A percentile compares a stretch with the other conserved stretches of the same genome.
Conservation (phyloP, 2,113 vertebrate species). For the Tenebrosternarchus preto region DNA sequence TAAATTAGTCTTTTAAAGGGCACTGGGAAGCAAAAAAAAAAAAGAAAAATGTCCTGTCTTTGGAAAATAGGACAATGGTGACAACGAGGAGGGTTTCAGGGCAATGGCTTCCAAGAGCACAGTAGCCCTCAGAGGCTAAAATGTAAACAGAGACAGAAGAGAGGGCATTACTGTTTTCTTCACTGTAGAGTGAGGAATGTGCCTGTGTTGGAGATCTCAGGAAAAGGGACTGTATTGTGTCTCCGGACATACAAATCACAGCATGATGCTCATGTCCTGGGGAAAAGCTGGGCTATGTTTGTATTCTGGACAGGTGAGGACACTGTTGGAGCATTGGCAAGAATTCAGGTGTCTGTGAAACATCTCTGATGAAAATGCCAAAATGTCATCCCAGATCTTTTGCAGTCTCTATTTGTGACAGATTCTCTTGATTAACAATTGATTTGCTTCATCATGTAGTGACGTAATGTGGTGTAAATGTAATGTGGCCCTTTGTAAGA, state of each 20-base stretch:
- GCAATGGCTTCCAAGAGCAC: conserved; percentile 28
- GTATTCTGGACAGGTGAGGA: background rate
- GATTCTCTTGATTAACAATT: background rate
- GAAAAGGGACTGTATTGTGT: background rate
- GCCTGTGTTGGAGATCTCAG: background rate
- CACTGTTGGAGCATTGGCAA: background rate
- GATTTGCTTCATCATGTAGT: background rate
- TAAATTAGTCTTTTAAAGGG: conserved; percentile 10
- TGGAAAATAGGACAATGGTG: conserved; percentile 18
- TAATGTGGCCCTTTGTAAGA: background rate
- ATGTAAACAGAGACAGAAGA: conserved; percentile 28
- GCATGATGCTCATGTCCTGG: background rate
- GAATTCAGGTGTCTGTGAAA: background rate
- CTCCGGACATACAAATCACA: conserved; percentile 11
- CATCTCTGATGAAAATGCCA: background rate
- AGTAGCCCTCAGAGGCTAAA: conserved; percentile 22
- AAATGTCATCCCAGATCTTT: background rate
- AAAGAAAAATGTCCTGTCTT: conserved; percentile 18
- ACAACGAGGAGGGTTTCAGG: conserved; percentile 45
- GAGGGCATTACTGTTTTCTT: conserved; percentile 17
- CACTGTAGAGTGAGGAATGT: conserved; percentile 7
- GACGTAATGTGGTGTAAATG: background rate
- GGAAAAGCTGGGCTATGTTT: background rate
- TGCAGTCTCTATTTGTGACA: background rate
- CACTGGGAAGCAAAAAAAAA: background rate